Evolutionary conservation across 2,888 invertebrate species (phyloP).

Genomic region (Zootermopsis nevadensis): DNA sequence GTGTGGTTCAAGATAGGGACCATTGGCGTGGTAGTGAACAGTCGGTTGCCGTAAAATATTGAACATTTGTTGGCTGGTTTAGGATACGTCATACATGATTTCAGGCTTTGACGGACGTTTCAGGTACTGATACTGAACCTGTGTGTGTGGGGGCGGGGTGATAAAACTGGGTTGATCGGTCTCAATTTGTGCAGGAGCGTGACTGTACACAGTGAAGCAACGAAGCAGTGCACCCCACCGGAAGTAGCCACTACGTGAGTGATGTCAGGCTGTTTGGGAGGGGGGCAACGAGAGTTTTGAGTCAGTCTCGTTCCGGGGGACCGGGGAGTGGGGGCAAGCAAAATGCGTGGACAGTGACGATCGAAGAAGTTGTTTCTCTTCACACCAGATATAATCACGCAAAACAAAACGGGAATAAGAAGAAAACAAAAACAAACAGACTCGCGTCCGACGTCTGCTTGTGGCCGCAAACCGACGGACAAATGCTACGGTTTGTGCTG

Average conservation of each 20-base stretch:
- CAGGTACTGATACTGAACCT: no score
- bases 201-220: not conserved
- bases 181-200: not conserved
- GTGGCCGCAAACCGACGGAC: no score
- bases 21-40: no score
- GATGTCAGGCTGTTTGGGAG: not conserved
- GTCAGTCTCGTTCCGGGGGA: not conserved
- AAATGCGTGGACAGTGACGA: not conserved
- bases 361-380: not conserved
- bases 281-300: not conserved
- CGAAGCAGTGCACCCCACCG: not conserved
- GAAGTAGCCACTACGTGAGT: constrained; percentile 2
- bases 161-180: no score
- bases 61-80: no score
- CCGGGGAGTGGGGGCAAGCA: not conserved
- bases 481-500: no score
- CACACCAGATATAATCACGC: not conserved
- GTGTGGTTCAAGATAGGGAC: no score
- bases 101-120: no score
- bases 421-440: not conserved
- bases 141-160: no score
- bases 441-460: not conserved
- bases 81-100: no score
- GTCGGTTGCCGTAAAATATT: no score
- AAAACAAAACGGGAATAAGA: not conserved